Base-by-base conservation (phyloP, 2,888 invertebrate genomes). In the Leptothorax acervorum region DNA sequence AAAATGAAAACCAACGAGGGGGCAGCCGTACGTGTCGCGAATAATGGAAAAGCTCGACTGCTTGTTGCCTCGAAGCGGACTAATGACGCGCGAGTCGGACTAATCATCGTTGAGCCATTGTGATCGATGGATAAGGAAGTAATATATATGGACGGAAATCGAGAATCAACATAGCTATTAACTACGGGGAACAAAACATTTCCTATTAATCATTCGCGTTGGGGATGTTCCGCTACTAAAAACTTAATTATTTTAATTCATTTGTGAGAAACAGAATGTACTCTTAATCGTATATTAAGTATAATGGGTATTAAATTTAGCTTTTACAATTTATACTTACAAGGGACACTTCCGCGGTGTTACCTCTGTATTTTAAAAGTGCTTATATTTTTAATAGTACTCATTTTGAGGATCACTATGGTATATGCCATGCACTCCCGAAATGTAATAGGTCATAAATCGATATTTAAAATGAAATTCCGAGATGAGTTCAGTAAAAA, bases 1-100 rank as follows among this genome's bases (percentile, higher is more conserved):
- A 78, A 87, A 85, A 89, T 89, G 85, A 86, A 90, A 91, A 87
- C 71, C 71, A 81, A 87, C 76, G 87, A 84, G 81, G 86, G 86
- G 74, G 88, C 85, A 55, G 39, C n/a, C 63, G 88, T 89, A 93
- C 91, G 92, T 93, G 93, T 91, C 88, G 89, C 87, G 92, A 93
- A 93, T 94, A 92, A 92, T 90, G 91, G 89, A 92, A 92, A 92
- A 91, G 88, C 87, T 35, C 28, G 62, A 57, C 23, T 82, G 85
- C 84, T 89, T 86, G 88, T 89, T 89, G 89, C 84, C 84, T 82
- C 82, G 83, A 57, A 78, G 65, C 57, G 83, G 68, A 71, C 89
- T 90, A 88, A 88, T 85, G 89, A 87, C 85, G 60, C 68, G n/a
- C 42, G 84, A 86, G 81, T 78, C 55, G 85, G 84, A 82, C 88